Conservation (phyloP, 2,113 vertebrate genomes). For the Zosterops hypoxanthus region DNA sequence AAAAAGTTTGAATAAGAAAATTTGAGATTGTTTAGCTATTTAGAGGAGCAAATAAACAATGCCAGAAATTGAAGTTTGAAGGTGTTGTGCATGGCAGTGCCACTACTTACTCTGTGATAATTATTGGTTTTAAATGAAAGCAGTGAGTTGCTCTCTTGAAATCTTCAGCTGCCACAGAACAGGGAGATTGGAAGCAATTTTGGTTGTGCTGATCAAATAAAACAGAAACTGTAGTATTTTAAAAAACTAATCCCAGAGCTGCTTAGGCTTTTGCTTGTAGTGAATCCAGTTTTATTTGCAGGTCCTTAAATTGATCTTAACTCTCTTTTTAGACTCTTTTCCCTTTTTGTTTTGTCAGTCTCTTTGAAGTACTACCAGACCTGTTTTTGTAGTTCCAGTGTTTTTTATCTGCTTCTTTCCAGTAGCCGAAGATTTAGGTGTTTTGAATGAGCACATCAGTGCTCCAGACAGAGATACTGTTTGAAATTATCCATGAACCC, state of each 20-base stretch:
- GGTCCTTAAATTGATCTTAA: conserved; percentile 1
- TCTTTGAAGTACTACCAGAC: conserved; percentile 74
- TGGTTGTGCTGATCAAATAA: not conserved
- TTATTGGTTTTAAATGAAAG: not conserved
- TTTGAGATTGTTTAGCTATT: not conserved
- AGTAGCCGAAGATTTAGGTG: conserved; percentile 82
- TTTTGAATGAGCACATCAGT: conserved; percentile 82
- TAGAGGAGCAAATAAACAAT: not conserved
- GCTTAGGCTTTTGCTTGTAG: not conserved
- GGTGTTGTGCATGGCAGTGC: not conserved
- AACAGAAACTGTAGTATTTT: not conserved
- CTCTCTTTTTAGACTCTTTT: conserved; percentile 24
- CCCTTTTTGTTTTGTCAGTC: conserved; percentile 34
- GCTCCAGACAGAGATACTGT: conserved; percentile 81
- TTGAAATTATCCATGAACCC: conserved; percentile 87
- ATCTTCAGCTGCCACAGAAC: not conserved
- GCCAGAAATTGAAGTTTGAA: not conserved
- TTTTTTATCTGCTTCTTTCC: conserved; percentile 78
- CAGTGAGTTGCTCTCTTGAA: not conserved
- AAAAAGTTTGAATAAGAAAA: not conserved
- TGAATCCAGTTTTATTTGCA: conserved; percentile 9
- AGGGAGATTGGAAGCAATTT: not conserved
- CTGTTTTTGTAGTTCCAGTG: conserved; percentile 68
- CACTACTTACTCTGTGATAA: not conserved
- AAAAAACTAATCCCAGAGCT: not conserved